phyloP scores from a whole-genome alignment of 2,113 vertebrate species.

The Cryptotis parvus region DNA sequence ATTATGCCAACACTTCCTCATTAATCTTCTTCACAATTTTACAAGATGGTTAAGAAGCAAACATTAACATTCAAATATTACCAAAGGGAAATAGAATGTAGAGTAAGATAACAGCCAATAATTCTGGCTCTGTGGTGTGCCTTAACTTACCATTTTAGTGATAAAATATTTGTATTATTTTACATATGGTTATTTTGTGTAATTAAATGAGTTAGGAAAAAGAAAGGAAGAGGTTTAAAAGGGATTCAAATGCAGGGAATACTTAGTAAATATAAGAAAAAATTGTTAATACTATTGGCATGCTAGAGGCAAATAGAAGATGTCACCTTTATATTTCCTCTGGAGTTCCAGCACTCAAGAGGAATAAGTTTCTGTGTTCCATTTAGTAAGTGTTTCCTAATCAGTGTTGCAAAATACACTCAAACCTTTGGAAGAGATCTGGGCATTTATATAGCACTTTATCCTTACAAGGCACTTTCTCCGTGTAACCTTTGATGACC shows the following conservation, averaged over 20 bases:
- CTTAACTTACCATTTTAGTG: not conserved
- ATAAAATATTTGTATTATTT: not conserved
- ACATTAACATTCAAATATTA: slow-evolving; percentile 33
- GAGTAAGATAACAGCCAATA: not conserved
- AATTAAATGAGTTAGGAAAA: not conserved
- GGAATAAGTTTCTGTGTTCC: not conserved
- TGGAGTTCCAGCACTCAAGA: not conserved
- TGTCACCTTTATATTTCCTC: not conserved
- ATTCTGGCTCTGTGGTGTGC: not conserved
- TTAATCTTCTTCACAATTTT: slow-evolving; percentile 69
- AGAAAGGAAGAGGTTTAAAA: not conserved
- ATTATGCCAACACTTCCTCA: slow-evolving; percentile 66
- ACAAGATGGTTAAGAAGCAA: slow-evolving; percentile 43
- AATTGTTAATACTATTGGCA: not conserved
- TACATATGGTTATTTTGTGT: not conserved
- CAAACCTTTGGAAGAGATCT: not conserved
- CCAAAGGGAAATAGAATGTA: not conserved
- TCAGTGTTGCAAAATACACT: not conserved
- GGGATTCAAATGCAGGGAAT: not conserved
- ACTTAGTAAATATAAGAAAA: not conserved
- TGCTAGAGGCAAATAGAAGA: not conserved
- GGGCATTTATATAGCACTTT: not conserved
- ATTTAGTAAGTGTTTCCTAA: not conserved
- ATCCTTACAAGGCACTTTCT: not conserved
- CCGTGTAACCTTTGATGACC: not conserved